Conservation (phyloP, 2,888 invertebrate genomes). For the Eupithecia insigniata region DNA sequence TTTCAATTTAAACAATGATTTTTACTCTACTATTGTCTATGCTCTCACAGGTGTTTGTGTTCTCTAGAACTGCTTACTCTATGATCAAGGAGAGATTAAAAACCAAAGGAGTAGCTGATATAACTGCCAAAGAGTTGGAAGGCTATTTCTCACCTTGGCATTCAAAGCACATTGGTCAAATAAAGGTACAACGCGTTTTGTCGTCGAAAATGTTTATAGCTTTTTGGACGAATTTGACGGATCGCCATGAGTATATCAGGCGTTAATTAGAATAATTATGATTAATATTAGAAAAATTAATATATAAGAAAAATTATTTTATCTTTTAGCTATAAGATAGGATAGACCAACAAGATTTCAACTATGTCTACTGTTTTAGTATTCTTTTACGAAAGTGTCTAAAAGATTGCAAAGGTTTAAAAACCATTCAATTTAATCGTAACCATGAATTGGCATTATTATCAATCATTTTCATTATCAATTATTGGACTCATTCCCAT, state of each 20-base stretch:
- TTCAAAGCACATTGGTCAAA: conserved; percentile 92
- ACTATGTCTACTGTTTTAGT: neutral
- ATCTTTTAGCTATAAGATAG: no score
- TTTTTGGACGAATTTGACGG: neutral
- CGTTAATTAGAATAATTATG: neutral
- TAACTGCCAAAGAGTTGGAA: conserved; percentile 89
- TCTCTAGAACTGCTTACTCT: conserved; percentile 91
- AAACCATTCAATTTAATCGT: neutral
- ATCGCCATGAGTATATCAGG: neutral
- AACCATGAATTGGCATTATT: neutral
- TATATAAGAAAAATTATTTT: no score
- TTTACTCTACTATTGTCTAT: conserved; percentile 62
- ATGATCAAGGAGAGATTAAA: conserved; percentile 93
- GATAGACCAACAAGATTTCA: neutral
- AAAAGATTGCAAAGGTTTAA: neutral
- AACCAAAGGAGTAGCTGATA: conserved; percentile 89
- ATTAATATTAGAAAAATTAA: no score
- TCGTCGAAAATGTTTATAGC: neutral
- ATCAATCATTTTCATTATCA: neutral
- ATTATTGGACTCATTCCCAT: neutral
- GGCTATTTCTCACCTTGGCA: conserved; percentile 95
- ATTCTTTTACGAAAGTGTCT: neutral
- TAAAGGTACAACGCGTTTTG: conserved; percentile 78
- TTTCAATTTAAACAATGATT: neutral
- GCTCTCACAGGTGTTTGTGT: conserved; percentile 92